Evolutionary conservation across 2,113 vertebrate species (phyloP).

Genomic region (Salvelinus sp.): DNA sequence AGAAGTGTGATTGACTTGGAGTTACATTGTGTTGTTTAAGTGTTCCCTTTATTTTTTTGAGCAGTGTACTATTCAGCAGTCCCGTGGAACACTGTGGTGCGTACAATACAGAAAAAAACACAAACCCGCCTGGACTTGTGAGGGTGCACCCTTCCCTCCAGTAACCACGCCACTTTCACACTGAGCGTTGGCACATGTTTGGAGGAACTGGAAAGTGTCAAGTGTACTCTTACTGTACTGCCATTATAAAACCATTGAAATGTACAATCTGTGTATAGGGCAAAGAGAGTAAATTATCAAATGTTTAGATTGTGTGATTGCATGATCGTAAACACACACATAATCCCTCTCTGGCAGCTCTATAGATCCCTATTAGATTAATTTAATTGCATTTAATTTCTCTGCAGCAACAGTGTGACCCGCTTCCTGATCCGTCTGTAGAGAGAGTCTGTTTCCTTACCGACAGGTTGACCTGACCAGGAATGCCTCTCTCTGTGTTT

Average conservation of each 20-base stretch:
- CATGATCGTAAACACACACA: too few relatives aligned
- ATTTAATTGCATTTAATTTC: too few relatives aligned
- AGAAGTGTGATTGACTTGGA: too few relatives aligned
- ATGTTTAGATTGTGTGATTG: too few relatives aligned
- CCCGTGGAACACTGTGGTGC: slow-evolving; percentile 27
- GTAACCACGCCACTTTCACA: slow-evolving; percentile 25
- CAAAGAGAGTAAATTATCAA: neutral
- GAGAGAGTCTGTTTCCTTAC: slow-evolving; percentile 3
- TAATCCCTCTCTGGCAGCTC: too few relatives aligned
- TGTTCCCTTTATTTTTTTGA: too few relatives aligned
- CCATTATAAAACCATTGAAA: neutral
- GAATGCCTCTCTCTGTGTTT: neutral
- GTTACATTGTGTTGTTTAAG: too few relatives aligned
- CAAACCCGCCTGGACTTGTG: slow-evolving; percentile 53
- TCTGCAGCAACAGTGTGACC: neutral
- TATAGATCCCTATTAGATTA: too few relatives aligned
- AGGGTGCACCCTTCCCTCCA: slow-evolving; percentile 10
- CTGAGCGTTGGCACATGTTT: slow-evolving; percentile 7
- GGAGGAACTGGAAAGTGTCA: neutral
- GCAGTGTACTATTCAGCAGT: slow-evolving; percentile 47
- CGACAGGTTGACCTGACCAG: neutral
- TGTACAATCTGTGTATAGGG: neutral
- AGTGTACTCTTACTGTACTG: neutral
- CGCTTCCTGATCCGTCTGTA: neutral
- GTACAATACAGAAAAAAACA: neutral